Percentiles rank a stretch among this genome's conserved stretches.
phyloP scores from a whole-genome alignment of 37 sponge, comb jelly and placozoan genomes.

The Diacarnus erythraeanus region DNA sequence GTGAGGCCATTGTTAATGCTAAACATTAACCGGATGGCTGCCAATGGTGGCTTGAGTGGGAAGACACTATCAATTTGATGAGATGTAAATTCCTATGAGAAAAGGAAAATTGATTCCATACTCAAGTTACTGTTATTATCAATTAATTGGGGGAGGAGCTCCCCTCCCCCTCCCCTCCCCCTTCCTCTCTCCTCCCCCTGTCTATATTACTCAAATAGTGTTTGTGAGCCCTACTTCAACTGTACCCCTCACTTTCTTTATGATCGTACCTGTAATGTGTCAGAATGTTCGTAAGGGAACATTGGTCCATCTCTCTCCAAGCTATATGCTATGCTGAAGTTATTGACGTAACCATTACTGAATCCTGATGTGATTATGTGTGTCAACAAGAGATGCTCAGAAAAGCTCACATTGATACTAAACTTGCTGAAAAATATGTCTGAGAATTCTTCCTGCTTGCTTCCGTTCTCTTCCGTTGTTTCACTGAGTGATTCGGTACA shows the following conservation, averaged over 20 bases:
- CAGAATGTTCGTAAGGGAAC: background rate
- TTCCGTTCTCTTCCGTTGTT: background rate
- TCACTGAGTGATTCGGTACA: background rate
- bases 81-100: background rate
- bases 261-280: background rate
- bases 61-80: slow-evolving; percentile 23
- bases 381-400: slow-evolving; percentile 31
- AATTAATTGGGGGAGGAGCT: no score
- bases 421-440: background rate
- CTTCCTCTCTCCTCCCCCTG: no score
- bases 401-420: slow-evolving; percentile 30
- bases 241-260: no score
- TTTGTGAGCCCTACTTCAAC: no score
- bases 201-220: no score
- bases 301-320: background rate
- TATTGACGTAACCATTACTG: slow-evolving; percentile 20
- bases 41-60: slow-evolving; percentile 12
- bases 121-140: slow-evolving; percentile 2
- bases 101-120: background rate
- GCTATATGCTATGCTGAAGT: slow-evolving; percentile 20
- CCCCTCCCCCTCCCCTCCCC: no score
- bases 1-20: slow-evolving; percentile 11
- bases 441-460: background rate
- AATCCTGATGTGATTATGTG: slow-evolving; percentile 13
- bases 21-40: background rate